These are phyloP conservation scores for Poeciliopsis presidionis DNA, from an alignment of 2,797 vertebrate species.

Conservation along the genomic window DNA sequence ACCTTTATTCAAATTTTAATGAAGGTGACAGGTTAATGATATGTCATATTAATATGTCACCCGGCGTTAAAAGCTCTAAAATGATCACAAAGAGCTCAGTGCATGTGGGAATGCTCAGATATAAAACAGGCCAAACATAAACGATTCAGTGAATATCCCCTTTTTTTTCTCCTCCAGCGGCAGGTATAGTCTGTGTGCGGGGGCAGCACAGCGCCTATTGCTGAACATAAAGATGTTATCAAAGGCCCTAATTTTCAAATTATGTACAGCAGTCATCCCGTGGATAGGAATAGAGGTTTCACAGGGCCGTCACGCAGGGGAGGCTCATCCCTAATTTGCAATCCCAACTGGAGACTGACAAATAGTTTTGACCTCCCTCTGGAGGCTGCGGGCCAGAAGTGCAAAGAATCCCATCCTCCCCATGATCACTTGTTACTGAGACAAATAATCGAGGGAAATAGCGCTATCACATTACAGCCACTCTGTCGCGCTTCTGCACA, in stretches of 20 bases:
- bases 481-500: conserved; percentile 45
- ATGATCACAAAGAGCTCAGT: neutral
- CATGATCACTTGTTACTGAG: conserved; percentile 75
- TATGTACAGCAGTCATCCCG: conserved; percentile 72
- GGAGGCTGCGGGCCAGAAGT: conserved; percentile 78
- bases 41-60: neutral
- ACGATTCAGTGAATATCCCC: conserved; percentile 12
- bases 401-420: conserved; percentile 75
- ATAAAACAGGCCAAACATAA: conserved; percentile 14
- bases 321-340: conserved; percentile 85
- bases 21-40: neutral
- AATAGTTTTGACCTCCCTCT: conserved; percentile 88
- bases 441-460: conserved; percentile 72
- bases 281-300: conserved; percentile 73
- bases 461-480: conserved; percentile 59
- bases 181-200: conserved; percentile 23
- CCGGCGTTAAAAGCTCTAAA: conserved; percentile 7
- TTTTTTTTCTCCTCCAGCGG: neutral
- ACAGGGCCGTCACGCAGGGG: conserved; percentile 78
- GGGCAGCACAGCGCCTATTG: conserved; percentile 61
- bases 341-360: conserved; percentile 85
- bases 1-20: conserved; percentile 47
- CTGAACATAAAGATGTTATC: conserved; percentile 70
- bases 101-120: neutral
- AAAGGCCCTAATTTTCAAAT: conserved; percentile 75